phyloP scores from a whole-genome alignment of 2,113 vertebrate genomes.

The Tachuris rubrigastra region DNA sequence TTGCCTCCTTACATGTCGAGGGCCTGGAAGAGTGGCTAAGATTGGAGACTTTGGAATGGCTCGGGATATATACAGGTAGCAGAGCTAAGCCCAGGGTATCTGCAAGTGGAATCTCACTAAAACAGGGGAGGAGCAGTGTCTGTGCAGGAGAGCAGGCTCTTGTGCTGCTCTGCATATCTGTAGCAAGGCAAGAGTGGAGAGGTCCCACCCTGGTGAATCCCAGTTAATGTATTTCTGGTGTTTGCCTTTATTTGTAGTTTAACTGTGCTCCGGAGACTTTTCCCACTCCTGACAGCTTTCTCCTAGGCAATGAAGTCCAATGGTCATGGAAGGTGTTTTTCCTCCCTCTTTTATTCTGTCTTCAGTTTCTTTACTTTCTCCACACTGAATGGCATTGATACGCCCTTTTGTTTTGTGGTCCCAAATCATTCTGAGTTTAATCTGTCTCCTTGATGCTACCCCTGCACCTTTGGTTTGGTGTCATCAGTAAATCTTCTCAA shows the following conservation, averaged over 20 bases:
- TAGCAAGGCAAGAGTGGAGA: not conserved
- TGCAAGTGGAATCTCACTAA: not conserved
- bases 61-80: constrained; percentile 96
- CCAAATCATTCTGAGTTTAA: constrained; percentile 24
- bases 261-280: not conserved
- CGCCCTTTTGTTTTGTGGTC: not conserved
- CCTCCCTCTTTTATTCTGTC: not conserved
- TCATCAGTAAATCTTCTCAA: constrained; percentile 35
- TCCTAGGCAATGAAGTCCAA: not conserved
- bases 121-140: not conserved
- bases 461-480: not conserved
- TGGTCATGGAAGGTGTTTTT: not conserved
- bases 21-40: constrained; percentile 90
- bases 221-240: not conserved
- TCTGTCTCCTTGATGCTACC: not conserved
- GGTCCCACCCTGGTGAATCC: not conserved
- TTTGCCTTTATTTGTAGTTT: not conserved
- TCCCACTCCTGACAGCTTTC: not conserved
- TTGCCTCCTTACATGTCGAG: constrained; percentile 94
- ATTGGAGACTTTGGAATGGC: constrained; percentile 99
- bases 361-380: not conserved
- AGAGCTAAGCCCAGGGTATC: not conserved
- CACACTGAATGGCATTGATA: not conserved
- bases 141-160: not conserved
- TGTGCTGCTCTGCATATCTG: not conserved